Base-by-base conservation (phyloP, 2,888 invertebrate genomes). In the Hipparchia sbordonii region DNA sequence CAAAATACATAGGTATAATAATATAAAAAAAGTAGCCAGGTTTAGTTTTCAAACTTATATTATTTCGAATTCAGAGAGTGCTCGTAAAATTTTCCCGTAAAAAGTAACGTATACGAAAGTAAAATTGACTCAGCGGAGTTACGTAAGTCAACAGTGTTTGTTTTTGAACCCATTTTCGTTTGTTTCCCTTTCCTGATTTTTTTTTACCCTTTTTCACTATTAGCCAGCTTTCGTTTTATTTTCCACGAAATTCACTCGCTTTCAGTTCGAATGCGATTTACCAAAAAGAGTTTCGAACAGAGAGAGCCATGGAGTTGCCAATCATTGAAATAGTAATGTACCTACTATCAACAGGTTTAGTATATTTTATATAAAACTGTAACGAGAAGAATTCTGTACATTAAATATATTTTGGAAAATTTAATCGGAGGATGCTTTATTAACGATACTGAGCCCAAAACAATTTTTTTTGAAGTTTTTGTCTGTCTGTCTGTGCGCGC, bases 221-320 rank as follows among this genome's bases (percentile, higher is more conserved):
- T 76, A 77, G 77, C 74, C 71, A 65, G 67, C 61, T 73, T 70
- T 74, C 75, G 75, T 81, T 81, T 82, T 79, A 79, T 82, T 81
- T 82, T 80, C 80, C 82, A 80, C 80, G 82, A 83, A 82, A 80
- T 81, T 81, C 80, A 79, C 78, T 77, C 77, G 77, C 76, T 79
- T 79, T 79, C 78, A 75, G 74, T 72, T 76, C 70, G 77, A 75
- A 76, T 79, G 72, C 77, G 80, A 79, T 80, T 80, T 77, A 79
- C 77, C 77, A 78, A 80, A 79, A 79, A 77, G 77, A 76, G 78
- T 77, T 76, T 73, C 45, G 74, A 45, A 76, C 73, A 77, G 2
- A 5, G 56, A 71, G 56, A 62, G 46, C n/a, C 0, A 39, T 79
- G 61, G 82, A 80, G 79, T 72, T n/a, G 72, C 33, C 60, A 12